phyloP scores from a whole-genome alignment of 2,797 vertebrate species.

The Darevskia nairensis region DNA sequence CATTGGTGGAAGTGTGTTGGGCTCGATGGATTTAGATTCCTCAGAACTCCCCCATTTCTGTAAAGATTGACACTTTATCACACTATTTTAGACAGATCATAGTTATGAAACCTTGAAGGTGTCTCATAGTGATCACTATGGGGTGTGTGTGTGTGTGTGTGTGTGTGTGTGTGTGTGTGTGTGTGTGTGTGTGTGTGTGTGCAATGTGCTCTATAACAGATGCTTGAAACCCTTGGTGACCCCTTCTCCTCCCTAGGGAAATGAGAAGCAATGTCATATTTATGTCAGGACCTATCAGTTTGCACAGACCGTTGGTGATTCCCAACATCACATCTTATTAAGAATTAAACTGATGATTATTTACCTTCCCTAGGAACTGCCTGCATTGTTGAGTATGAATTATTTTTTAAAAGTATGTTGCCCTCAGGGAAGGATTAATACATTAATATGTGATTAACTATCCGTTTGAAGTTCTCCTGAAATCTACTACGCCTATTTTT shows the following conservation, averaged over 20 bases:
- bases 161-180: background rate
- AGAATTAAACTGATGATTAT: conserved; percentile 41
- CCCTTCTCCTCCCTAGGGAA: conserved; percentile 1
- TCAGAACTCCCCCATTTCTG: background rate
- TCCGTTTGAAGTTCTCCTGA: conserved; percentile 68
- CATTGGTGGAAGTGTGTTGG: background rate
- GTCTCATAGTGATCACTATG: background rate
- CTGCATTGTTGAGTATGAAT: conserved; percentile 39
- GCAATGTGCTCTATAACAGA: background rate
- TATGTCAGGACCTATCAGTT: conserved; percentile 56
- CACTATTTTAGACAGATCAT: conserved; percentile 5
- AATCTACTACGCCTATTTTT: conserved; percentile 66
- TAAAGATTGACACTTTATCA: background rate
- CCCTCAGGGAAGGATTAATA: conserved; percentile 66
- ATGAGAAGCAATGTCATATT: conserved; percentile 26
- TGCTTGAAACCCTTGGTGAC: conserved; percentile 39
- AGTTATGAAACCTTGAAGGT: background rate
- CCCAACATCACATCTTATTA: conserved; percentile 64
- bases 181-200: background rate
- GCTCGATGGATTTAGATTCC: background rate
- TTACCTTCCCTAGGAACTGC: conserved; percentile 36
- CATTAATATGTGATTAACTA: conserved; percentile 49
- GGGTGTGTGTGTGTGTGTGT: background rate
- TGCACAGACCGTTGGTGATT: conserved; percentile 43
- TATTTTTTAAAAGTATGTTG: conserved; percentile 42